A percentile compares a stretch with the other conserved stretches of the same genome.
phyloP scores from a whole-genome alignment of 2,113 vertebrate genomes.

The Propithecus coquereli region DNA sequence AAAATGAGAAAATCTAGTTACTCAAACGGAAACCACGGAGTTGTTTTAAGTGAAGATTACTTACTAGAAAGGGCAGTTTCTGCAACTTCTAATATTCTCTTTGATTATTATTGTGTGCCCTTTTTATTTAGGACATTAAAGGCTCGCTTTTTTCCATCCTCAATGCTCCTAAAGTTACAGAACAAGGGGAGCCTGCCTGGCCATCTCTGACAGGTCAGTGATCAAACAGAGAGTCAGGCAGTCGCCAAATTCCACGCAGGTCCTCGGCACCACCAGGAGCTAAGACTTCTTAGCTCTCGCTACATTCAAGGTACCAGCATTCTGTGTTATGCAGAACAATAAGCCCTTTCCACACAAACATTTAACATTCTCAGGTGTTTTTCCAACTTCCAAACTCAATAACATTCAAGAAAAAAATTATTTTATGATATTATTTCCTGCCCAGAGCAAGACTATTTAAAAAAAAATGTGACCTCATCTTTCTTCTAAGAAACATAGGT shows the following conservation, averaged over 20 bases:
- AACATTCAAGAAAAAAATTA: not conserved
- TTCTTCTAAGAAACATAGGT: conserved; percentile 32
- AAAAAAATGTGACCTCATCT: conserved; percentile 29
- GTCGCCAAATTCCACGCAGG: conserved; percentile 77
- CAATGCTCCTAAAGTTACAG: conserved; percentile 83
- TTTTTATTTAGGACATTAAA: conserved; percentile 82
- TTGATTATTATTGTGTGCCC: not conserved
- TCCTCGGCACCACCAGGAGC: conserved; percentile 72
- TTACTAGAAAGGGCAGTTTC: not conserved
- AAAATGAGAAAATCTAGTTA: not conserved
- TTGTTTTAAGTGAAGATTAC: not conserved
- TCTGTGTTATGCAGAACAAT: not conserved
- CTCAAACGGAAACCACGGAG: not conserved
- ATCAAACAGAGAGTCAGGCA: conserved; percentile 90
- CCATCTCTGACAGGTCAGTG: conserved; percentile 89
- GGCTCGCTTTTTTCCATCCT: conserved; percentile 68
- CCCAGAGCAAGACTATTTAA: not conserved
- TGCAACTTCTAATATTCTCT: not conserved
- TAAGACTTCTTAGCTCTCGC: conserved; percentile 44
- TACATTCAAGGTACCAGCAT: conserved; percentile 33
- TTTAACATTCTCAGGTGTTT: not conserved
- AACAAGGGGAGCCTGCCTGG: conserved; percentile 82
- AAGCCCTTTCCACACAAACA: not conserved
- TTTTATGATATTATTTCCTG: conserved; percentile 14
- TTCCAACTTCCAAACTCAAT: not conserved